Evolutionary conservation across 2,888 invertebrate species (phyloP), one percentile per base, ranked within the genome.

Genomic region (Empis stercorea): DNA sequence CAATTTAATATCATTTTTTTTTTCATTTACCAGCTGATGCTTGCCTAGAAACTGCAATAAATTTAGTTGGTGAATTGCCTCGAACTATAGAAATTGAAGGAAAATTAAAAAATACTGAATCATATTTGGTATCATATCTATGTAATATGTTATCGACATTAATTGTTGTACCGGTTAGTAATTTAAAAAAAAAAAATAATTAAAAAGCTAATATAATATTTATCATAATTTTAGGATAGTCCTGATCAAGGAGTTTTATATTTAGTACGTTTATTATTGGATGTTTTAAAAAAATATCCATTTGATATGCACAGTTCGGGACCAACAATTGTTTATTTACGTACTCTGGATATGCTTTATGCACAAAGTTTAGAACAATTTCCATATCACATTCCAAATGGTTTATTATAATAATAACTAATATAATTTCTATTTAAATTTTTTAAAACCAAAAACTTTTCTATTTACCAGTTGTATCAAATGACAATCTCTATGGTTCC

Each of bases 1-100:
- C n/a, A n/a, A 20, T 4, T 20, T 20, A 20, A 20, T 56, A 20
- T 20, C 5, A n/a, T n/a, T n/a, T n/a, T n/a, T n/a, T n/a, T n/a
- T n/a, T n/a, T n/a, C n/a, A n/a, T n/a, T n/a, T n/a, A n/a, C 20
- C 20, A 89, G 94, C 89, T 48, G 95, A 96, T 73, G 88, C 92
- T 3, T 93, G 92, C 65, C 86, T 95, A 58, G 93, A 93, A 70
- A 87, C 91, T 27, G 82, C 91, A 0, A 76, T 96, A 15, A 79
- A 78, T 50, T 71, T 89, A 43, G 77, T 95, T 53, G 78, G 83
- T 1, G 88, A 91, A 55, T 73, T 92, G 59, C 85, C 87, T 53
- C 68, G 79, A 61, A 70, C 74, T 55, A 70, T 79, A 61, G 76
- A 87, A 57, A 70, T 83, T n/a, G 88, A 89, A 53, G 84, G 83